Conservation (phyloP, 2,888 invertebrate genomes). For the Lithophane semibrunnea region DNA sequence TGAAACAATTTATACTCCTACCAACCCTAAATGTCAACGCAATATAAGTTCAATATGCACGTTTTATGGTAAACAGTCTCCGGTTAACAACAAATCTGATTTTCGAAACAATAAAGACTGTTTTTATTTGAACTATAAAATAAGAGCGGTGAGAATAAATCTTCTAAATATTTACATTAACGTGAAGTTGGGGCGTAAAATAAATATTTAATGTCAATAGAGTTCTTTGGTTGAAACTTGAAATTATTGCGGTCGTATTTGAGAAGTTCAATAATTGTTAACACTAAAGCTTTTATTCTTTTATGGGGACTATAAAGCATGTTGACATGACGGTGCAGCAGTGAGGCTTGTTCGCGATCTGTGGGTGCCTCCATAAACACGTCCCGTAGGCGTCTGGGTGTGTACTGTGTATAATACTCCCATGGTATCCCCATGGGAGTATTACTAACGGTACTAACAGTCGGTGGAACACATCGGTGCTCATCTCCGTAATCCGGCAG, state of each 20-base stretch:
- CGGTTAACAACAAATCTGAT: conserved; percentile 52
- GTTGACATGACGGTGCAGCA: conserved; percentile 68
- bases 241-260: conserved; percentile 66
- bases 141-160: conserved; percentile 57
- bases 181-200: conserved; percentile 56
- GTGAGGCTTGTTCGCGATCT: conserved; percentile 65
- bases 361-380: conserved; percentile 76
- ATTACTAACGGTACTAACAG: conserved; percentile 57
- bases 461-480: conserved; percentile 10
- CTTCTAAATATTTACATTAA: conserved; percentile 66
- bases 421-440: conserved; percentile 57
- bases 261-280: conserved; percentile 72
- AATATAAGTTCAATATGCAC: conserved; percentile 54
- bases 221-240: conserved; percentile 45
- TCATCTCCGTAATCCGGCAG: neutral
- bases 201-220: conserved; percentile 64
- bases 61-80: conserved; percentile 56
- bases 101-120: conserved; percentile 61
- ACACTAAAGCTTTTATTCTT: conserved; percentile 73
- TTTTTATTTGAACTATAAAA: conserved; percentile 61
- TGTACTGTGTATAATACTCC: conserved; percentile 61
- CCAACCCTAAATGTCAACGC: conserved; percentile 30
- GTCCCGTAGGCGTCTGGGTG: conserved; percentile 74
- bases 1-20: conserved; percentile 17
- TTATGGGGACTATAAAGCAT: conserved; percentile 76